Base-by-base conservation (phyloP, 2,888 invertebrate genomes). In the Cyrtodaria siliqua region DNA sequence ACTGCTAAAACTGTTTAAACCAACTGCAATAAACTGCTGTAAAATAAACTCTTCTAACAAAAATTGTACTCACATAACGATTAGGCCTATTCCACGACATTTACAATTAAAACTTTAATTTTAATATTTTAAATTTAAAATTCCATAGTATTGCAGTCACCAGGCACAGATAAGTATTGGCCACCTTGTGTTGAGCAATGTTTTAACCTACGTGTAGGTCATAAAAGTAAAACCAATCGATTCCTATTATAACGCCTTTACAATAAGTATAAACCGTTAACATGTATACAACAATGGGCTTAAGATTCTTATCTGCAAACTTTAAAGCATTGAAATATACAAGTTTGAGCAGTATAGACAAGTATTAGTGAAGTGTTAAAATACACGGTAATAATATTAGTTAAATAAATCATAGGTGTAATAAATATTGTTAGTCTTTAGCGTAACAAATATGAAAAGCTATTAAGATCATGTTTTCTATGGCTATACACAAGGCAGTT, bases 21-120 rank as follows among this genome's bases (percentile, higher is more conserved):
- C n/a, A n/a, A n/a, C n/a, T n/a, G n/a, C n/a, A n/a, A n/a, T n/a
- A n/a, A n/a, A n/a, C n/a, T n/a, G n/a, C n/a, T n/a, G n/a, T n/a
- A n/a, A n/a, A n/a, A n/a, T n/a, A n/a, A n/a, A n/a, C n/a, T n/a
- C n/a, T n/a, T n/a, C n/a, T n/a, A n/a, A n/a, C n/a, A n/a, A n/a
- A n/a, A n/a, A n/a, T n/a, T n/a, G 9, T 62, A 75, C 75, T 75
- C 75, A 75, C 75, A 33, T 33, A 12, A 38, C 53, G 63, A 49
- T 69, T 60, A 49, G 59, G 63, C 69, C 75, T 63, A 55, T 63
- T 44, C 69, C 69, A 55, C 26, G 75, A 75, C 75, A 75, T 75
- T 33, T 33, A 33, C 12, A 33, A 33, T 8, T 33, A 33, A 33
- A 33, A n/a, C n/a, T n/a, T n/a, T 33, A 33, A 8, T 33, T 33